Evolutionary conservation across 2,888 invertebrate species (phyloP).

Genomic region (Polymixis flavicincta): DNA sequence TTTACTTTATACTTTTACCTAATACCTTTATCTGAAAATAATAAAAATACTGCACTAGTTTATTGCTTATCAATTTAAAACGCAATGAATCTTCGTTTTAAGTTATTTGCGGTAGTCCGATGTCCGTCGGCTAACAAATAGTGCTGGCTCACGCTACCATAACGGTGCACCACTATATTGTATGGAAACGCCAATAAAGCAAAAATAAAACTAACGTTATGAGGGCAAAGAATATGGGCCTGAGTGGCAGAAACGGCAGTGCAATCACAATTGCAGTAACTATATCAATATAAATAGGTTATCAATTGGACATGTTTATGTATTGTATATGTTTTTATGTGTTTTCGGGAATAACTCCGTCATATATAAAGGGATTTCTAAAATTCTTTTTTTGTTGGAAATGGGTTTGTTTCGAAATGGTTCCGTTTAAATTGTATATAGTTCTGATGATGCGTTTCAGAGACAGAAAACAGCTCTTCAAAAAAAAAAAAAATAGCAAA

Average conservation of each 20-base stretch:
- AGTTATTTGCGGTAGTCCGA: constrained; percentile 75
- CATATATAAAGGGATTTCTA: too few species aligned
- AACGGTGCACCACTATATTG: constrained; percentile 70
- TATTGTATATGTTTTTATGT: too few species aligned
- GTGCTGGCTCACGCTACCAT: constrained; percentile 82
- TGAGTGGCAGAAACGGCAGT: constrained; percentile 24
- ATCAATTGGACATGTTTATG: too few species aligned
- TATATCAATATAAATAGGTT: too few species aligned
- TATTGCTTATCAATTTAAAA: constrained; percentile 74
- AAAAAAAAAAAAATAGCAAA: too few species aligned
- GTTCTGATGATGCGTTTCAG: too few species aligned
- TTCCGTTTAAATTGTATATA: too few species aligned
- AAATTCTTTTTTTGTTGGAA: too few species aligned
- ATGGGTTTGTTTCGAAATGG: too few species aligned
- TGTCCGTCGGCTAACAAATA: constrained; percentile 82
- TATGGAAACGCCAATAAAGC: constrained; percentile 74
- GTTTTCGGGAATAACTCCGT: too few species aligned
- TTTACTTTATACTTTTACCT: neutral
- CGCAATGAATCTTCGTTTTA: constrained; percentile 80
- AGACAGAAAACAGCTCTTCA: too few species aligned
- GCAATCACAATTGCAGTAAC: neutral
- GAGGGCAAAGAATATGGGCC: constrained; percentile 61
- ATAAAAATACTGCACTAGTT: constrained; percentile 36
- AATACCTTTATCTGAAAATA: constrained; percentile 7
- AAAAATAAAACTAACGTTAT: constrained; percentile 72